These are phyloP conservation scores for Chrysomela aeneicollis DNA, from an alignment of 2,888 invertebrate genomes.

Conservation along the genomic window DNA sequence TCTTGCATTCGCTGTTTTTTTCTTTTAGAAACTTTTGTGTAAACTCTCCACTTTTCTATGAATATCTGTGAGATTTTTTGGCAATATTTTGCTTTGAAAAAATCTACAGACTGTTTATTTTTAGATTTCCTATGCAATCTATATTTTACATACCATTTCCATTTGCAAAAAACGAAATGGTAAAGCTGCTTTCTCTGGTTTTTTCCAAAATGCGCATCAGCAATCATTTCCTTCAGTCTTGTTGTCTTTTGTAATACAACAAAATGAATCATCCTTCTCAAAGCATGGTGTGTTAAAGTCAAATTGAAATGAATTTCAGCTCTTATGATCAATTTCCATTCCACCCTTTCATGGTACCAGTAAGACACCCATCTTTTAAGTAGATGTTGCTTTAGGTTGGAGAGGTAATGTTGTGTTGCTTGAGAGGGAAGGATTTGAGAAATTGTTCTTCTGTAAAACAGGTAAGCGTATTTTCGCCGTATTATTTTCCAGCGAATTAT, in stretches of 20 bases:
- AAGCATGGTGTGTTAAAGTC: conserved; percentile 39
- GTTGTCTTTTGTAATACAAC: conserved; percentile 33
- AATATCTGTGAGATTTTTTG: conserved; percentile 38
- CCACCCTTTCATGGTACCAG: conserved; percentile 48
- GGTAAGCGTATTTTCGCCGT: conserved; percentile 48
- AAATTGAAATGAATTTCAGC: conserved; percentile 50
- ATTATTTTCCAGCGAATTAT: conserved; percentile 44
- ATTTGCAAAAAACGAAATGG: conserved; percentile 39
- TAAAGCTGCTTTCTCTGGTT: conserved; percentile 37
- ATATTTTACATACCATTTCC: conserved; percentile 41
- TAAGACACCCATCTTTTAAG: conserved; percentile 42
- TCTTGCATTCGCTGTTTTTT: conserved; percentile 26
- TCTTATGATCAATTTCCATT: conserved; percentile 49
- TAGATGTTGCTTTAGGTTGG: conserved; percentile 35
- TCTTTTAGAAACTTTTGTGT: conserved; percentile 33
- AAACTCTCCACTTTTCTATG: conserved; percentile 45
- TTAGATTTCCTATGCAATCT: conserved; percentile 37
- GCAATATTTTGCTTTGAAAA: conserved; percentile 46
- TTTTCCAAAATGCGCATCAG: conserved; percentile 42
- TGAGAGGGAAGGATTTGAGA: conserved; percentile 48
- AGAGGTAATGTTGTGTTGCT: conserved; percentile 39
- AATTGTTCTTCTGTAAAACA: conserved; percentile 49
- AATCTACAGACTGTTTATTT: conserved; percentile 37
- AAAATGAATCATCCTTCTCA: conserved; percentile 45
- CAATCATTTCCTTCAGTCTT: conserved; percentile 42